Percentiles rank a stretch among this genome's conserved stretches.
These are phyloP conservation scores for Atethmia centrago DNA, from an alignment of 2,888 invertebrate genomes.

Conservation along the genomic window DNA sequence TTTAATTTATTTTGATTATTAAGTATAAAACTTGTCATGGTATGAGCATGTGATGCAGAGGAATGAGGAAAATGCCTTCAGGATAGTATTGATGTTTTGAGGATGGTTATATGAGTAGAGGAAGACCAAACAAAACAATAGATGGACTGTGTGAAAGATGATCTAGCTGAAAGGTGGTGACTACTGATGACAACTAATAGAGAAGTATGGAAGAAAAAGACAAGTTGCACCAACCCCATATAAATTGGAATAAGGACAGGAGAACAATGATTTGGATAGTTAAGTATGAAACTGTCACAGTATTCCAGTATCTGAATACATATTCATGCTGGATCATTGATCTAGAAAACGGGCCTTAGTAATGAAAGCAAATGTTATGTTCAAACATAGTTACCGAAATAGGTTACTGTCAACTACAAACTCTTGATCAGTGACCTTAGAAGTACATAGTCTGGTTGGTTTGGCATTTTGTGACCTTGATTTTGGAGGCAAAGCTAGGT, in stretches of 20 bases:
- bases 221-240: not conserved
- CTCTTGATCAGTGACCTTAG: not conserved
- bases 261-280: not conserved
- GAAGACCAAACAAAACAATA: not conserved
- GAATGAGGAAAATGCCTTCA: not conserved
- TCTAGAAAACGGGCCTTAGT: not conserved
- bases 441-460: not conserved
- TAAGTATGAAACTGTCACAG: not conserved
- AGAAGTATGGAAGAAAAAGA: not conserved
- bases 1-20: not conserved
- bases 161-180: not conserved
- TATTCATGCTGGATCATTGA: not conserved
- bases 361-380: not conserved
- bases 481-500: not conserved
- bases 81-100: not conserved
- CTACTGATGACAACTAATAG: not conserved
- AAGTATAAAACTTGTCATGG: not conserved
- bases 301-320: conserved; percentile 4
- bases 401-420: not conserved
- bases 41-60: not conserved
- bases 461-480: not conserved
- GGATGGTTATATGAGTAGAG: not conserved
- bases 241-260: not conserved
- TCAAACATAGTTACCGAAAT: not conserved
- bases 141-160: not conserved